Evolutionary conservation across 1,140 invertebrate genomes (phyloP).

Genomic region (Drosophila baimaii): DNA sequence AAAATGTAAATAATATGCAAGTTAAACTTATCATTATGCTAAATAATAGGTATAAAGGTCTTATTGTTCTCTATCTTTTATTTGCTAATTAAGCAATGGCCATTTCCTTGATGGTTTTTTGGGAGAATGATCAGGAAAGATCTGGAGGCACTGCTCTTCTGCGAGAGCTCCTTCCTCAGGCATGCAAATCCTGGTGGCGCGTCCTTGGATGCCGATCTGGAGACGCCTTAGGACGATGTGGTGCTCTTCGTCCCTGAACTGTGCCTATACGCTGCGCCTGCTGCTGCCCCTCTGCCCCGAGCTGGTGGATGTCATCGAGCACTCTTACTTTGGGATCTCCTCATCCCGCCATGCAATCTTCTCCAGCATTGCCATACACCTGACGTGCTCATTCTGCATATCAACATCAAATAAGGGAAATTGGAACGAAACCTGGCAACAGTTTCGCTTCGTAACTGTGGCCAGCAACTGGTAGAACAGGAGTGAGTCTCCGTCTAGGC

Average conservation of each 20-base stretch:
- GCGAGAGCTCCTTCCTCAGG: constrained; percentile 81
- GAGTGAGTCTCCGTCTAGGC: constrained; percentile 88
- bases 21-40: no score
- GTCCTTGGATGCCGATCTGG: constrained; percentile 58
- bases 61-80: no score
- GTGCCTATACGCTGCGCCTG: constrained; percentile 87
- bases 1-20: no score
- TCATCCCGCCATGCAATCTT: no score
- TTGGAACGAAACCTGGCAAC: constrained; percentile 84
- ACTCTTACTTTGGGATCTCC: no score
- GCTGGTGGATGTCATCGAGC: constrained; percentile 77
- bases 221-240: constrained; percentile 87
- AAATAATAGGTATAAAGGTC: no score
- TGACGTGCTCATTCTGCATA: constrained; percentile 87
- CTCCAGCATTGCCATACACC: constrained; percentile 87
- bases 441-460: constrained; percentile 85
- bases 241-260: constrained; percentile 90
- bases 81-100: no score
- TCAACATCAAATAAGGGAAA: no score
- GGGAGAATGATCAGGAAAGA: no score
- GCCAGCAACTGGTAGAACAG: constrained; percentile 86
- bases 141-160: constrained; percentile 86
- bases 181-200: constrained; percentile 76
- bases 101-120: no score
- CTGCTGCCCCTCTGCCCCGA: constrained; percentile 87